Evolutionary conservation across 2,888 invertebrate species (phyloP).

Genomic region (Lithosia quadra): DNA sequence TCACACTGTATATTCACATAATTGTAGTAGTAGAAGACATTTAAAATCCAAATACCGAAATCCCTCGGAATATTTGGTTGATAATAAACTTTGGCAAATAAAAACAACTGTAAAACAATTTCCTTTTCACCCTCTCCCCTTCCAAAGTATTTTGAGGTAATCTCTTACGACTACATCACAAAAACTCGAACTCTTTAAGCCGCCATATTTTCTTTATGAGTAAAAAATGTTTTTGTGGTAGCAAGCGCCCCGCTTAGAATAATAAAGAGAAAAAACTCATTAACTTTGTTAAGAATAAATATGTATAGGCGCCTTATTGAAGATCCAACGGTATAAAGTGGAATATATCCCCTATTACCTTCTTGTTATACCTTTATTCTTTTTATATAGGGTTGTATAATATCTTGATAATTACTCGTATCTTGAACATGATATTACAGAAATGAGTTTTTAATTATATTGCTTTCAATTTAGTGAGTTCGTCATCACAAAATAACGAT

Average conservation of each 20-base stretch:
- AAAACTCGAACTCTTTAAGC: slow-evolving; percentile 78
- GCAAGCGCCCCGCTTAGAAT: slow-evolving; percentile 60
- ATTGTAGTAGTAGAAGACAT: not conserved
- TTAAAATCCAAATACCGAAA: slow-evolving; percentile 16
- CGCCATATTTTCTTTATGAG: slow-evolving; percentile 77
- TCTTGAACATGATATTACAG: not conserved
- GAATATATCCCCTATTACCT: slow-evolving; percentile 54
- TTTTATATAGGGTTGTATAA: slow-evolving; percentile 29
- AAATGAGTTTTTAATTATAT: not conserved
- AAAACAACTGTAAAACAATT: slow-evolving; percentile 71
- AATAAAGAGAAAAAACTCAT: slow-evolving; percentile 74
- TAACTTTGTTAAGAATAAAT: slow-evolving; percentile 67
- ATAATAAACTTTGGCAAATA: slow-evolving; percentile 54
- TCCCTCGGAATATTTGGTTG: slow-evolving; percentile 28
- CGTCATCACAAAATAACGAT: too few relatives aligned
- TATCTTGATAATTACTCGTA: slow-evolving; percentile 43
- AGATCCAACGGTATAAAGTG: slow-evolving; percentile 49
- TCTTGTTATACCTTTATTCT: slow-evolving; percentile 40
- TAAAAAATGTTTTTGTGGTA: slow-evolving; percentile 72
- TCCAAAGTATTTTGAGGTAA: slow-evolving; percentile 78
- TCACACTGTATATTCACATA: not conserved
- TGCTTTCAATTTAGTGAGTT: too few relatives aligned
- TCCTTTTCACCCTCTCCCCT: slow-evolving; percentile 63
- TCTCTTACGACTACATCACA: slow-evolving; percentile 78
- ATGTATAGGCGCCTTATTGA: slow-evolving; percentile 54